Evolutionary conservation across 1,140 invertebrate species (phyloP), one percentile per base, ranked within the genome.

Genomic region (Hylaeus anthracinus): DNA sequence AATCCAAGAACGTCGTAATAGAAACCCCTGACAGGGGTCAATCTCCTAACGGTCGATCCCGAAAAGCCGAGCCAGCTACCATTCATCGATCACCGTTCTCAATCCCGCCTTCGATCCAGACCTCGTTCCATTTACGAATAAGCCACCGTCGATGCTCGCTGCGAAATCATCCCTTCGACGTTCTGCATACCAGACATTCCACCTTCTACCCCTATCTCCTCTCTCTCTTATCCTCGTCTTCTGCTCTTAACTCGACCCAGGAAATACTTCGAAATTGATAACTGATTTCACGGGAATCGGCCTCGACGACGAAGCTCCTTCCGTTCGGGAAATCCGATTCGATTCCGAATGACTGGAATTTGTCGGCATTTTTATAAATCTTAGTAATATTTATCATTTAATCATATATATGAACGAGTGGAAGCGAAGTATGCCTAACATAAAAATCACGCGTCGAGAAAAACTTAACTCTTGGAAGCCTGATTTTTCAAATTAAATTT

Each of bases 11-110:
- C 81, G 85, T 74, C 80, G 84, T 90, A 90, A 90, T 90, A 90
- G 88, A 90, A 90, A 90, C 73, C 84, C 86, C 85, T 85, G 86
- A 87, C 86, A 87, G 88, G 84, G 88, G 88, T 90, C 88, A 89
- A 89, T 90, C 86, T 89, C 86, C 88, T 82, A 83, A 84, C 86
- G 84, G 82, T 80, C 84, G 86, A 88, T 88, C 78, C 86, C 76
- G 66, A 51, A 81, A 88, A 88, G 84, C 82, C 81, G 84, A 86
- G 69, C 84, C 79, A 67, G 69, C 86, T 61, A 71, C 58, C 81
- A 82, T 86, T 87, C 87, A 88, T 88, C 87, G 86, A 88, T 88
- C 87, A 88, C 83, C 78, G 64, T 45, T 66, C 65, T 79, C 86
- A 81, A 86, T 85, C 78, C 82, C 74, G 56, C 51, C 43, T 71